Evolutionary conservation across 2,113 vertebrate species (phyloP).

Genomic region (Numida meleagris): DNA sequence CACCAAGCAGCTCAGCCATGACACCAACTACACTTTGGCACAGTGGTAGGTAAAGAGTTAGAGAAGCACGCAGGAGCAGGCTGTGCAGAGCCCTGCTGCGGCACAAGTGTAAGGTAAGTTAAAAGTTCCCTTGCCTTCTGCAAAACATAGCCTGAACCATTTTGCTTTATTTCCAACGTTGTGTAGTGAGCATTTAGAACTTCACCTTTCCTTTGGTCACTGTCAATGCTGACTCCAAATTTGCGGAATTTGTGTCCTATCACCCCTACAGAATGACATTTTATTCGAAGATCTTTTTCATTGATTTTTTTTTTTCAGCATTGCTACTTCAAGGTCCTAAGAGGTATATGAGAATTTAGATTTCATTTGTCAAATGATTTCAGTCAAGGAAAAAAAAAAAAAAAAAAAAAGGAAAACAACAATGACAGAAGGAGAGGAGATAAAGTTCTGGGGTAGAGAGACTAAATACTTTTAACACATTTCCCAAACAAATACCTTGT

Average conservation of each 20-base stretch:
- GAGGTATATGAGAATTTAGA: background rate
- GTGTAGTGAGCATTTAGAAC: background rate
- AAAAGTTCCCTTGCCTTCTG: background rate
- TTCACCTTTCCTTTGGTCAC: background rate
- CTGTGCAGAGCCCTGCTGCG: background rate
- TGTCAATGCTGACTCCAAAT: background rate
- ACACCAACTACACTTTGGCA: background rate
- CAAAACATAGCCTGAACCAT: background rate
- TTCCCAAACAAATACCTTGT: background rate
- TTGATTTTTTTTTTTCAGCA: background rate
- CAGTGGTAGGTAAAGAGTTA: background rate
- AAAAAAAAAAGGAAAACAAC: background rate
- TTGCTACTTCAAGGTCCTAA: background rate
- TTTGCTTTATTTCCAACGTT: background rate
- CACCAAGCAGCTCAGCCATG: rapidly evolving
- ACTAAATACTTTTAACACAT: background rate
- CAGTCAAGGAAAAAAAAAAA: too few relatives aligned
- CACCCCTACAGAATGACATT: background rate
- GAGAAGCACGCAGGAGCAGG: background rate
- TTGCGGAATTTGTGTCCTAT: background rate
- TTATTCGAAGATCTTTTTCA: background rate
- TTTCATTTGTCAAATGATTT: background rate
- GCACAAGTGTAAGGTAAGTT: rapidly evolving
- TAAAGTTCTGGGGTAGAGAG: background rate
- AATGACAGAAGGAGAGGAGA: background rate